Evolutionary conservation across 2,888 invertebrate species (phyloP).

Genomic region (Liposcelis brunnea): DNA sequence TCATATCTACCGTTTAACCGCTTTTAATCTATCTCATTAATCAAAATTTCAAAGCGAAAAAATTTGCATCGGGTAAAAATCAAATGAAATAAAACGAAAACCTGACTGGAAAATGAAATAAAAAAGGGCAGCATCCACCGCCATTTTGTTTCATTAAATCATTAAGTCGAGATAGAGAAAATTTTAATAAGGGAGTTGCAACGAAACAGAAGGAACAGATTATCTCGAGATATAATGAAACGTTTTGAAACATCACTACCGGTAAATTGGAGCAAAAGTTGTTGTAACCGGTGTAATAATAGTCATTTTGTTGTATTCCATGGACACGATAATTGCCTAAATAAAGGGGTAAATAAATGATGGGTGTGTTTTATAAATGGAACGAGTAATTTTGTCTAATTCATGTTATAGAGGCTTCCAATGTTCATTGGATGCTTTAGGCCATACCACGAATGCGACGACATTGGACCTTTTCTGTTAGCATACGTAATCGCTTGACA

Average conservation of each 20-base stretch:
- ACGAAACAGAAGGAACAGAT: no score
- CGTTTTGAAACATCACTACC: conserved; percentile 1
- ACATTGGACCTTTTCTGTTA: no score
- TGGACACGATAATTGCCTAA: conserved; percentile 8
- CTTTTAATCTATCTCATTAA: no score
- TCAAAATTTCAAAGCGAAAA: no score
- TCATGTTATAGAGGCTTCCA: background rate
- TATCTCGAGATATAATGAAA: no score
- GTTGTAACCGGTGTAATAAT: conserved; percentile 1
- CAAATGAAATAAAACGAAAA: no score
- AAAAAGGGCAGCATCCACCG: background rate
- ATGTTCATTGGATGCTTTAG: conserved; percentile 3
- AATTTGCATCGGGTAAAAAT: no score
- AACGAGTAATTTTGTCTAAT: conserved; percentile 6
- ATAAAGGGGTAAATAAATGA: conserved; percentile 6
- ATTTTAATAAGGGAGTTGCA: no score
- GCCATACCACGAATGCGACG: background rate
- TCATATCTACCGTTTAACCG: no score
- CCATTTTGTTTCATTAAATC: conserved; percentile 6
- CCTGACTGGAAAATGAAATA: no score
- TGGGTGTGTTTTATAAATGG: conserved; percentile 10
- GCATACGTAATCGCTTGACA: no score
- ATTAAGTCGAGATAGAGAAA: background rate
- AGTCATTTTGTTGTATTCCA: conserved; percentile 1
- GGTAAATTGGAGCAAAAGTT: conserved; percentile 3